Conservation (phyloP, 2,797 vertebrate species). For the Harpagifer antarcticus region DNA sequence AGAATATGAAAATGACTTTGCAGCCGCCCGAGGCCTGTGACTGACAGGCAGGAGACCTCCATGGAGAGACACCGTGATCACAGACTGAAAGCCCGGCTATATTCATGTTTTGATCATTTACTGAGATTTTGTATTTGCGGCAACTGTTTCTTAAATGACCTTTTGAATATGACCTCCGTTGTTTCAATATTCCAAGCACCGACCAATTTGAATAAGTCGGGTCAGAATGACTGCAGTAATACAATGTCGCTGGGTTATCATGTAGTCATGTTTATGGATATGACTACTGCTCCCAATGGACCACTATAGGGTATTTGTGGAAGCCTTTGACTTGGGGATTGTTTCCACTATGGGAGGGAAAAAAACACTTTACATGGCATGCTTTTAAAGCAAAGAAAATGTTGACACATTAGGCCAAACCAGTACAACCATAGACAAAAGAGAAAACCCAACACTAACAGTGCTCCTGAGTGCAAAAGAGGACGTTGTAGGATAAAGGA, state of each 20-base stretch:
- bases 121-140: not conserved
- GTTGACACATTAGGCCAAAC: not conserved
- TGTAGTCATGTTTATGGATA: not conserved
- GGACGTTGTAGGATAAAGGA: not conserved
- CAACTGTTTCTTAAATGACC: constrained; percentile 9
- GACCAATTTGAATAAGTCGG: constrained; percentile 11
- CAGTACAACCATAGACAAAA: not conserved
- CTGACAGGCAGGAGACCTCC: constrained; percentile 30
- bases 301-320: not conserved
- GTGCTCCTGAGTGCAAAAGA: not conserved
- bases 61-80: constrained; percentile 21
- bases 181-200: constrained; percentile 1
- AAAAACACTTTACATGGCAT: not conserved
- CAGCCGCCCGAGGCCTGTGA: constrained; percentile 33
- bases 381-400: not conserved
- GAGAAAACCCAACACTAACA: not conserved
- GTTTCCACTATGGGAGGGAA: not conserved
- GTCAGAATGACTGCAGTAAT: constrained; percentile 18
- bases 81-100: constrained; percentile 14
- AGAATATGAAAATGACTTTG: constrained; percentile 38
- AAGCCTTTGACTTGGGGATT: not conserved
- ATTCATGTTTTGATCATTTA: constrained; percentile 28
- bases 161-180: constrained; percentile 8
- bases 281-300: constrained; percentile 2
- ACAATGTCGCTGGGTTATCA: not conserved